These are phyloP conservation scores for Escarpia spicata DNA, from an alignment of 2,888 invertebrate species.

Conservation along the genomic window DNA sequence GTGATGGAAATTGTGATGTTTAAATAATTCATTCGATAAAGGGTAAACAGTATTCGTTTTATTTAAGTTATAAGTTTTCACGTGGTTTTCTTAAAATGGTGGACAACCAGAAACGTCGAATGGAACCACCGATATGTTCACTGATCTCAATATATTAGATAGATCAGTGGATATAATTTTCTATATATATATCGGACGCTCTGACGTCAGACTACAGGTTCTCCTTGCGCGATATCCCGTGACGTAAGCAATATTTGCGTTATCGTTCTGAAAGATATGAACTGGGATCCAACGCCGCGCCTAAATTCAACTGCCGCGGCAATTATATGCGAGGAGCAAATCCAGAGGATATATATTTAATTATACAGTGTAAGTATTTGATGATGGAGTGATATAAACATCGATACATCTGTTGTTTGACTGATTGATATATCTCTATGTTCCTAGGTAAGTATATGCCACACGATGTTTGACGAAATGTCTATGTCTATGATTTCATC, in stretches of 20 bases:
- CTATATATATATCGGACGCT: neutral
- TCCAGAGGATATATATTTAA: neutral
- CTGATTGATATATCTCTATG: neutral
- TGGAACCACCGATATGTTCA: too few relatives aligned
- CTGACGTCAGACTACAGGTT: constrained; percentile 12
- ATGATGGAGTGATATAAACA: neutral
- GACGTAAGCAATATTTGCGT: constrained; percentile 8
- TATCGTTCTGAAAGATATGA: constrained; percentile 1
- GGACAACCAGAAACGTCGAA: too few relatives aligned
- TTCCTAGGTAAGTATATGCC: constrained; percentile 7
- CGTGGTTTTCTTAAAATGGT: too few relatives aligned
- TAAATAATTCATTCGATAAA: too few relatives aligned
- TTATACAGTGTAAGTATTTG: neutral
- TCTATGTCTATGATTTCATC: neutral
- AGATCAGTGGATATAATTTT: too few relatives aligned
- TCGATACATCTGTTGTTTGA: neutral
- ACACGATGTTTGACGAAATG: neutral
- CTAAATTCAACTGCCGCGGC: constrained; percentile 13
- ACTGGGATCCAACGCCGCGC: neutral
- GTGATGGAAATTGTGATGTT: too few relatives aligned
- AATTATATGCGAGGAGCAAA: constrained; percentile 4
- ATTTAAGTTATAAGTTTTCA: too few relatives aligned
- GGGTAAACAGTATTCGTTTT: too few relatives aligned
- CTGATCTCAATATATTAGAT: too few relatives aligned
- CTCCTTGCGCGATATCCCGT: neutral